Evolutionary conservation across 2,113 vertebrate species (phyloP).

Genomic region (Melanerpes formicivorus): DNA sequence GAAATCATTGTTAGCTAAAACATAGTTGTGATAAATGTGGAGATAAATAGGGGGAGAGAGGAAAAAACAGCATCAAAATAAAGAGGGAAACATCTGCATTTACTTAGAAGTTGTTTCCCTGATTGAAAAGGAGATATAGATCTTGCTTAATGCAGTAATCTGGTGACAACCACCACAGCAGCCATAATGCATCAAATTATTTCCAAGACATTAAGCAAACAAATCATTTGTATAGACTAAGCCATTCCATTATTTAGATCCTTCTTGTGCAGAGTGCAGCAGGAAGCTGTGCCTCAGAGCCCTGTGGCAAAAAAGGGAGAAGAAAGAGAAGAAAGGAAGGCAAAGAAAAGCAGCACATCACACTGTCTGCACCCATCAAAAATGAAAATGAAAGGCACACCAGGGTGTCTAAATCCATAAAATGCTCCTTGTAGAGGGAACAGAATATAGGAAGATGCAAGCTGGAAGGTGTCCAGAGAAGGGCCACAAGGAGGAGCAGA

Average conservation of each 20-base stretch:
- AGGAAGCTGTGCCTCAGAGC: slow-evolving; percentile 60
- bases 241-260: slow-evolving; percentile 67
- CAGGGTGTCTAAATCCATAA: slow-evolving; percentile 8
- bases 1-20: no score
- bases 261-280: slow-evolving; percentile 45
- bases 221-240: slow-evolving; percentile 71
- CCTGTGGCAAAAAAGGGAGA: background rate
- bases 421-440: no score
- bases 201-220: slow-evolving; percentile 74
- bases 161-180: slow-evolving; percentile 45
- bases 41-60: no score
- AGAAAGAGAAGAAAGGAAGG: background rate
- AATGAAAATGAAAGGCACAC: background rate
- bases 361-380: slow-evolving; percentile 15
- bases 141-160: slow-evolving; percentile 57
- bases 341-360: background rate
- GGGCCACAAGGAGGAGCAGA: no score
- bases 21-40: no score
- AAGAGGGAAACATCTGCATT: slow-evolving; percentile 37
- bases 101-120: slow-evolving; percentile 36
- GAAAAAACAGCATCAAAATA: background rate
- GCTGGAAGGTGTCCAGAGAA: no score
- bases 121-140: slow-evolving; percentile 14
- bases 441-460: no score
- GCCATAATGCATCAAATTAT: slow-evolving; percentile 69